Conservation (phyloP, 2,888 invertebrate species). For the Yponomeuta cagnagella region DNA sequence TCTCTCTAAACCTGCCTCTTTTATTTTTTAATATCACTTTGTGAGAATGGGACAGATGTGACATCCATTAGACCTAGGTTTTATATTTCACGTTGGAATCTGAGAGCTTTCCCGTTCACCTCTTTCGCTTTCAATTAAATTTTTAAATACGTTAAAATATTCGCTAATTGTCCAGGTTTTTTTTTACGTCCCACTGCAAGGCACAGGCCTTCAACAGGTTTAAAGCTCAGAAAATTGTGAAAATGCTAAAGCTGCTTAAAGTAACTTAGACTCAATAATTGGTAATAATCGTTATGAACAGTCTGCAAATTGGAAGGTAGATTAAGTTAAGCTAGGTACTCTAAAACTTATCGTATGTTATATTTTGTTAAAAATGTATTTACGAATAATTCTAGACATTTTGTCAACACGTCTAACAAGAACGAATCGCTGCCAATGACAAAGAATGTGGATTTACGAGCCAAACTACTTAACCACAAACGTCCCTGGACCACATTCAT, state of each 20-base stretch:
- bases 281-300: too few species aligned
- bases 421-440: conserved; percentile 16
- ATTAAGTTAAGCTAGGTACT: too few species aligned
- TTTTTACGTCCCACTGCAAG: too few species aligned
- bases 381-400: not conserved
- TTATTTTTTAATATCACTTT: not conserved
- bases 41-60: not conserved
- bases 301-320: too few species aligned
- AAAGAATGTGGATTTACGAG: conserved; percentile 13
- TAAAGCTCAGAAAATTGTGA: too few species aligned
- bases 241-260: too few species aligned
- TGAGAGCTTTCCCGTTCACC: not conserved
- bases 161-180: too few species aligned
- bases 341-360: too few species aligned
- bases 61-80: conserved; percentile 1
- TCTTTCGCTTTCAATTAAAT: not conserved
- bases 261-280: too few species aligned
- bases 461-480: conserved; percentile 5
- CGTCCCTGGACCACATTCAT: not conserved
- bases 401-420: conserved; percentile 14
- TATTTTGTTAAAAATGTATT: not conserved
- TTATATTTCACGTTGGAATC: conserved; percentile 4
- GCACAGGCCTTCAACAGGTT: too few species aligned
- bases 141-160: not conserved
- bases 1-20: not conserved